Percentiles rank a stretch among this genome's conserved stretches.
Conservation (phyloP, 1,140 invertebrate genomes). For the Bombus soroeensis region DNA sequence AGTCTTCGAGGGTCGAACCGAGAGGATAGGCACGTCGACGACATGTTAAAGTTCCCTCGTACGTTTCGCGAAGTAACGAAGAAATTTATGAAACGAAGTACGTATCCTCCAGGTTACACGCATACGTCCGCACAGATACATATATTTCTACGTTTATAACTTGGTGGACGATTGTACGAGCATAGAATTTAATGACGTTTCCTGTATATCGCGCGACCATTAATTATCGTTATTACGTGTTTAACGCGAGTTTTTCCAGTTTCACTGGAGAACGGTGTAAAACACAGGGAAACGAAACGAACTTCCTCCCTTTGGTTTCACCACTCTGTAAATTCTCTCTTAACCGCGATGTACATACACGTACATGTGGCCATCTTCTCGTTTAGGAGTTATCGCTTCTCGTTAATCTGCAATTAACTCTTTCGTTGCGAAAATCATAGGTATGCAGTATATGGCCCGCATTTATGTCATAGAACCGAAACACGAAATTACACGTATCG, state of each 20-base stretch:
- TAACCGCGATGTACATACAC: background rate
- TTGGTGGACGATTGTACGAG: constrained; percentile 2
- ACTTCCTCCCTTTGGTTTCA: background rate
- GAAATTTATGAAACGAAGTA: constrained; percentile 60
- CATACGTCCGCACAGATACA: background rate
- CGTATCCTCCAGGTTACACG: background rate
- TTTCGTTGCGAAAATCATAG: no score
- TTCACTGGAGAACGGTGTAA: background rate
- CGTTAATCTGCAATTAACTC: no score
- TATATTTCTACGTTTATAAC: background rate
- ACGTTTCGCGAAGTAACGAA: constrained; percentile 60
- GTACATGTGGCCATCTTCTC: background rate
- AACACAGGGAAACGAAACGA: background rate
- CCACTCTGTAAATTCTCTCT: background rate
- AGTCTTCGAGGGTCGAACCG: constrained; percentile 54
- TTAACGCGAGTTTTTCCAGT: constrained; percentile 17
- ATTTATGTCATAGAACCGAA: no score
- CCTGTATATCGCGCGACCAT: constrained; percentile 24
- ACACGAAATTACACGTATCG: no score
- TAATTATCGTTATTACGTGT: constrained; percentile 52
- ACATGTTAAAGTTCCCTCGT: constrained; percentile 56
- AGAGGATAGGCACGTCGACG: constrained; percentile 49
- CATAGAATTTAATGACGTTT: constrained; percentile 40
- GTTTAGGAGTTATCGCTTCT: background rate
- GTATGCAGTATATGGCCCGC: no score